Conservation (phyloP, 1,140 invertebrate species). For the Drosophila persimilis region DNA sequence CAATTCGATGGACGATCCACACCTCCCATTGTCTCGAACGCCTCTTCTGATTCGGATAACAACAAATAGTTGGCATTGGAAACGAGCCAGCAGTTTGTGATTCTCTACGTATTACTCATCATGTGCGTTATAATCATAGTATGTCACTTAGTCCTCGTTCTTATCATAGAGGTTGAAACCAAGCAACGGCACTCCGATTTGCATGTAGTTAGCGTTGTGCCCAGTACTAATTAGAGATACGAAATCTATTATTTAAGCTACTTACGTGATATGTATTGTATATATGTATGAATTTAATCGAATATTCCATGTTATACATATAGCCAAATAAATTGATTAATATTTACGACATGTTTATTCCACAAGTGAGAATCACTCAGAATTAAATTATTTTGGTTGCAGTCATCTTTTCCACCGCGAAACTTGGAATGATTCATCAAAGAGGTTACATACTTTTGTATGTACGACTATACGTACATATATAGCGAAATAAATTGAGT, state of each 20-base stretch:
- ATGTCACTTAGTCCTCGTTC: conserved; percentile 58
- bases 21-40: conserved; percentile 58
- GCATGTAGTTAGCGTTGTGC: conserved; percentile 24
- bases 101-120: conserved; percentile 66
- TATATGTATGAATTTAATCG: conserved; percentile 37
- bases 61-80: conserved; percentile 68
- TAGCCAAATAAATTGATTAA: conserved; percentile 8
- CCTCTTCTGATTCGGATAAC: conserved; percentile 58
- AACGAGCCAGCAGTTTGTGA: conserved; percentile 51
- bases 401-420: no score
- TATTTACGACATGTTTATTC: no score
- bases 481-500: not conserved
- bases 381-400: no score
- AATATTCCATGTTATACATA: conserved; percentile 45
- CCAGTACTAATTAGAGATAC: conserved; percentile 25
- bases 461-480: no score
- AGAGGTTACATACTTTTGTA: no score
- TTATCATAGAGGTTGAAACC: conserved; percentile 54
- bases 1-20: conserved; percentile 72
- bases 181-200: conserved; percentile 18
- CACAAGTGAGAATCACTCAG: no score
- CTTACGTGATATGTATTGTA: conserved; percentile 61
- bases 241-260: conserved; percentile 21
- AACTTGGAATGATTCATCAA: no score
- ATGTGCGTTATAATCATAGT: conserved; percentile 63